A percentile compares a stretch with the other conserved stretches of the same genome.
Evolutionary conservation across 2,113 vertebrate genomes (phyloP).

Genomic region (Pteropus alecto): DNA sequence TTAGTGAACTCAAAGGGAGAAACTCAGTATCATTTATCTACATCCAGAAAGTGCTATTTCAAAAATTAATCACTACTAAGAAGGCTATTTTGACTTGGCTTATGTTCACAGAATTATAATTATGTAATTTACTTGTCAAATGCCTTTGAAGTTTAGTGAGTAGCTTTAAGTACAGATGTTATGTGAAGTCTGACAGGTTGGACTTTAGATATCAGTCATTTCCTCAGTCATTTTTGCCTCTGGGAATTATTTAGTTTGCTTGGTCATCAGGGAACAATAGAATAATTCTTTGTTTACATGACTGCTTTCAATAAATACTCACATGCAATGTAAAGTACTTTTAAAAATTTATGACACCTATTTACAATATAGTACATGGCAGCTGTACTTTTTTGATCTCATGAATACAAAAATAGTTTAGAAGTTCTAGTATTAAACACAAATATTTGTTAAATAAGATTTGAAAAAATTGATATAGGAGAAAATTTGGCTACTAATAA

Average conservation of each 20-base stretch:
- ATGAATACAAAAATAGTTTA: not conserved
- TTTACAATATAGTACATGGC: not conserved
- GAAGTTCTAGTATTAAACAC: not conserved
- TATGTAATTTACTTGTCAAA: not conserved
- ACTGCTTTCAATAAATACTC: not conserved
- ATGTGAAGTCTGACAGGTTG: not conserved
- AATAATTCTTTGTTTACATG: not conserved
- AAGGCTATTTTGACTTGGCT: not conserved
- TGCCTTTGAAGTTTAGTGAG: not conserved
- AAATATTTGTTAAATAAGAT: not conserved
- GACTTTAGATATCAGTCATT: not conserved
- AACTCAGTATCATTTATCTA: not conserved
- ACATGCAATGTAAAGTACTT: not conserved
- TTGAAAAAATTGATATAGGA: not conserved
- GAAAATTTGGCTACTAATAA: not conserved
- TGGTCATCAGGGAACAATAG: not conserved
- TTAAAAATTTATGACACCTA: not conserved
- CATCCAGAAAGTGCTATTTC: not conserved
- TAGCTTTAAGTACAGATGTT: not conserved
- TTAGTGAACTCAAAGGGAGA: not conserved
- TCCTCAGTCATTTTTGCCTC: not conserved
- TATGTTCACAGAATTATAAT: not conserved
- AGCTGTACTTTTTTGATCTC: not conserved
- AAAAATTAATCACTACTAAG: slow-evolving; percentile 1
- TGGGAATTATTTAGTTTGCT: not conserved